A percentile compares a stretch with the other conserved stretches of the same genome.
phyloP scores from a whole-genome alignment of 2,797 vertebrate species.

The Enteromius unitaeniatus region DNA sequence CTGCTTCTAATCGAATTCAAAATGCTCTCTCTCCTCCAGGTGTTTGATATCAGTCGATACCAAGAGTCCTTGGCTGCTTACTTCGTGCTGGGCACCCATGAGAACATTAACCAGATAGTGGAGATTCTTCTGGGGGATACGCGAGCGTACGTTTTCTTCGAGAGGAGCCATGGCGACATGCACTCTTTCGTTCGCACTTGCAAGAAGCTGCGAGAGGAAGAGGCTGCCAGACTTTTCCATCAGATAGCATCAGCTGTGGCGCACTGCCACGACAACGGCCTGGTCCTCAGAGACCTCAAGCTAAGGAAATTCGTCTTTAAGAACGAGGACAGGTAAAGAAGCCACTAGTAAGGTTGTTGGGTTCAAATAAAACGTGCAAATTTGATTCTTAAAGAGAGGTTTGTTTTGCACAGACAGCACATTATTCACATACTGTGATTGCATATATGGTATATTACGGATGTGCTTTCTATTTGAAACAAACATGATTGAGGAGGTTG shows the following conservation, averaged over 20 bases:
- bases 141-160: conserved; percentile 97
- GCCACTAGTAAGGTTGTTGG: not conserved
- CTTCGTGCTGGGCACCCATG: conserved; percentile 93
- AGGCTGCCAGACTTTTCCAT: conserved; percentile 95
- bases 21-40: conserved; percentile 75
- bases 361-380: not conserved
- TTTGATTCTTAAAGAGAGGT: not conserved
- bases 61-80: conserved; percentile 97
- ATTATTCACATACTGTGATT: not conserved
- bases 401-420: not conserved
- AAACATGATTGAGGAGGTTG: not conserved
- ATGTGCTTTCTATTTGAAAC: not conserved
- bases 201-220: conserved; percentile 97
- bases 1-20: conserved; percentile 39
- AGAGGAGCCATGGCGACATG: conserved; percentile 98
- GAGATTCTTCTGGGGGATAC: conserved; percentile 97
- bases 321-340: conserved; percentile 92
- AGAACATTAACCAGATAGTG: conserved; percentile 98
- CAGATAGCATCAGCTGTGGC: conserved; percentile 98
- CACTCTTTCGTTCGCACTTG: conserved; percentile 98
- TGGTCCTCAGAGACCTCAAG: conserved; percentile 98
- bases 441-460: not conserved
- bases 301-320: conserved; percentile 98
- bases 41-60: conserved; percentile 95
- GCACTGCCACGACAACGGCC: conserved; percentile 95